Conservation (phyloP, 2,113 vertebrate genomes). For the Melanerpes formicivorus region DNA sequence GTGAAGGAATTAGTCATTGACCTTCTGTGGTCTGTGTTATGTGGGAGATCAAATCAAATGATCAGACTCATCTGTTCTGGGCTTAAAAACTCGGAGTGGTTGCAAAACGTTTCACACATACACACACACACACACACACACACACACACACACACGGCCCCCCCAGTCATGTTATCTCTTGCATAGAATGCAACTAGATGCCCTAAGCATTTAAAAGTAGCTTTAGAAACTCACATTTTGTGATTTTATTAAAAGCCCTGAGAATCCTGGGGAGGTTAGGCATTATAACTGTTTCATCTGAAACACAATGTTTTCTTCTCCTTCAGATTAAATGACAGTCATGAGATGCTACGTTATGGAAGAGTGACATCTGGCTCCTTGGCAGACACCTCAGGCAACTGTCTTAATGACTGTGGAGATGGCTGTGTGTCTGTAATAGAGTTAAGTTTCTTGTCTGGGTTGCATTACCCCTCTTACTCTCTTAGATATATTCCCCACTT, state of each 20-base stretch:
- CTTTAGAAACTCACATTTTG: not conserved
- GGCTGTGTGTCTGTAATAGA: conserved; percentile 61
- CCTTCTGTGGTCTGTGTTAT: not conserved
- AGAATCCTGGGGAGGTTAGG: not conserved
- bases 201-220: not conserved
- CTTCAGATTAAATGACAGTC: conserved; percentile 70
- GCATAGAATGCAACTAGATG: not conserved
- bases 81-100: not conserved
- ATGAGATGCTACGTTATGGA: conserved; percentile 68
- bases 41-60: not conserved
- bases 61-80: not conserved
- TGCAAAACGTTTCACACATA: not conserved
- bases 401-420: conserved; percentile 74
- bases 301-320: conserved; percentile 43
- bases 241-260: not conserved
- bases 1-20: not conserved
- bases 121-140: not conserved
- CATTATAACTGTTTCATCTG: conserved; percentile 55
- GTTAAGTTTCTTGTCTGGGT: conserved; percentile 66
- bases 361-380: conserved; percentile 77
- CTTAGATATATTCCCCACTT: conserved; percentile 46
- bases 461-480: conserved; percentile 50
- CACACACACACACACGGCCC: not conserved
- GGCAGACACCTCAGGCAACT: conserved; percentile 72
- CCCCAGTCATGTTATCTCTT: not conserved